Percentiles rank a stretch among this genome's conserved stretches.
Evolutionary conservation across 2,797 vertebrate species (phyloP).

Genomic region (Micropoecilia bifurca): DNA sequence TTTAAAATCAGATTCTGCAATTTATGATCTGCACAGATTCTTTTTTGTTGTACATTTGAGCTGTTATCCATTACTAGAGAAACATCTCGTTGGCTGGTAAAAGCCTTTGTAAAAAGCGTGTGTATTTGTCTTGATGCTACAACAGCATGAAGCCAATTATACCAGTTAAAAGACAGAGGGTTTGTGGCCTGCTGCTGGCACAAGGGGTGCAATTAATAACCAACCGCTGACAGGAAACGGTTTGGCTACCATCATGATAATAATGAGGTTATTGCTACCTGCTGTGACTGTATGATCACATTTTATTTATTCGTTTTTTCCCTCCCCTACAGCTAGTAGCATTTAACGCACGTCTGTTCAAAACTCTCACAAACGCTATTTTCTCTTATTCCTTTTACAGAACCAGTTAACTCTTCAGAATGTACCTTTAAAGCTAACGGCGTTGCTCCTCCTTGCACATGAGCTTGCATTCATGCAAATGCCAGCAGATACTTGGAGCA

Average conservation of each 20-base stretch:
- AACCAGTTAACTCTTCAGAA: slow-evolving; percentile 50
- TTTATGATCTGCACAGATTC: background rate
- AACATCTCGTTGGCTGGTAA: slow-evolving; percentile 25
- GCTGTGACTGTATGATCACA: slow-evolving; percentile 80
- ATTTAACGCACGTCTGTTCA: slow-evolving; percentile 38
- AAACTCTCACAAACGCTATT: background rate
- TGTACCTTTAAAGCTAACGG: slow-evolving; percentile 38
- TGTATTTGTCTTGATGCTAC: slow-evolving; percentile 78
- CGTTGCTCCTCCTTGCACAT: slow-evolving; percentile 26
- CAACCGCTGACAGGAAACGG: slow-evolving; percentile 80
- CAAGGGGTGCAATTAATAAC: slow-evolving; percentile 82
- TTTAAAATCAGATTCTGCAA: background rate
- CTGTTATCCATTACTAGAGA: slow-evolving; percentile 5
- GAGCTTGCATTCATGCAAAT: slow-evolving; percentile 27
- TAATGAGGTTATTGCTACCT: slow-evolving; percentile 86
- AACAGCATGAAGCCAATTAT: slow-evolving; percentile 87
- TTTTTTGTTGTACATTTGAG: background rate
- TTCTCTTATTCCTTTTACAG: slow-evolving; percentile 39
- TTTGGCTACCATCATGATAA: slow-evolving; percentile 82
- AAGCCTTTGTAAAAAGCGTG: slow-evolving; percentile 54
- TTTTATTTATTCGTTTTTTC: slow-evolving; percentile 73
- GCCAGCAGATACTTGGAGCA: slow-evolving; percentile 48
- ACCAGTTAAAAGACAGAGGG: slow-evolving; percentile 83
- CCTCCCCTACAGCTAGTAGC: slow-evolving; percentile 61
- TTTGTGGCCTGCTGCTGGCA: slow-evolving; percentile 79